A percentile compares a stretch with the other conserved stretches of the same genome.
Evolutionary conservation across 2,113 vertebrate species (phyloP).

Genomic region (Trogon melanurus): DNA sequence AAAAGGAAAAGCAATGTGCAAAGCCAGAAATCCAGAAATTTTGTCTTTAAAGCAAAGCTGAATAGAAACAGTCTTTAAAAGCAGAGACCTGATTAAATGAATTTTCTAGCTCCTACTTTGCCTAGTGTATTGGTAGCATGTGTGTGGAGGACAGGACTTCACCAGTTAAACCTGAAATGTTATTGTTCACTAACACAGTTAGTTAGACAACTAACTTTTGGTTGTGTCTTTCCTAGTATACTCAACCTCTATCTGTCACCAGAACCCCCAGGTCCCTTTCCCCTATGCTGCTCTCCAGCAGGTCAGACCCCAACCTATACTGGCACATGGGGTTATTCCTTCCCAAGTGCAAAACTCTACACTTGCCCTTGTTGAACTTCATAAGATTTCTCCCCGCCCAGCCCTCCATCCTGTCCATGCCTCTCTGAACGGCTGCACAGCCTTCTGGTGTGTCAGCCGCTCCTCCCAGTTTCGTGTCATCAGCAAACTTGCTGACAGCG

Average conservation of each 20-base stretch:
- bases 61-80: not conserved
- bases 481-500: too few relatives aligned
- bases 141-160: not conserved
- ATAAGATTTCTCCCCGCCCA: too few relatives aligned
- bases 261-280: too few relatives aligned
- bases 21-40: not conserved
- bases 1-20: not conserved
- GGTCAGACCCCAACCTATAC: too few relatives aligned
- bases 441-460: too few relatives aligned
- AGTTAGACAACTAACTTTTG: not conserved
- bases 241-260: not conserved
- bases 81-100: not conserved
- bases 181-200: not conserved
- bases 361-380: too few relatives aligned
- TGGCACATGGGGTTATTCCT: too few relatives aligned
- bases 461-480: too few relatives aligned
- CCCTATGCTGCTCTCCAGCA: too few relatives aligned
- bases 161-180: not conserved
- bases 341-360: too few relatives aligned
- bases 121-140: not conserved
- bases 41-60: not conserved
- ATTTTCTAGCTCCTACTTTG: not conserved
- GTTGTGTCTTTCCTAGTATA: not conserved
- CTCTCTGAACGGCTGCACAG: too few relatives aligned
- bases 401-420: too few relatives aligned